These are phyloP conservation scores for Amaurobius ferox DNA, from an alignment of 2,888 invertebrate genomes.

Conservation along the genomic window DNA sequence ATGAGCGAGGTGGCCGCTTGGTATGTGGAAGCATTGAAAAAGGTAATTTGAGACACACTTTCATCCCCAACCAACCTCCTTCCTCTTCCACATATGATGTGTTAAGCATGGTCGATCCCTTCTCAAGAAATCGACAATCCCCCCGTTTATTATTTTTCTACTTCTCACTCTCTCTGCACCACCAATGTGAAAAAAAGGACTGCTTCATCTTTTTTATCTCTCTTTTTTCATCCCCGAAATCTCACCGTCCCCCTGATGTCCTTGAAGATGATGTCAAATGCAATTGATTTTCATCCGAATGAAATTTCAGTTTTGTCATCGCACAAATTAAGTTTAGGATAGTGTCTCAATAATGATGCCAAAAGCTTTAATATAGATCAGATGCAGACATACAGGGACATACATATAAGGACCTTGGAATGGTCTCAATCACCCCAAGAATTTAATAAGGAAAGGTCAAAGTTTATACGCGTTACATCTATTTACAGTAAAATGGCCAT, in stretches of 20 bases:
- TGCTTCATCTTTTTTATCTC: background rate
- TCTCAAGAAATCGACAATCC: background rate
- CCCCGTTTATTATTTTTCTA: background rate
- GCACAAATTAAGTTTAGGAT: too few relatives aligned
- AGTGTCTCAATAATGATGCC: too few relatives aligned
- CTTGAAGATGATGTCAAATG: background rate
- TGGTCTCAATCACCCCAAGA: too few relatives aligned
- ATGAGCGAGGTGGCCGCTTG: conserved; percentile 74
- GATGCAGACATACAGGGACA: too few relatives aligned
- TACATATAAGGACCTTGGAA: too few relatives aligned
- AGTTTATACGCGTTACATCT: too few relatives aligned
- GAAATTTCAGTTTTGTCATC: too few relatives aligned
- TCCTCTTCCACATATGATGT: conserved; percentile 55
- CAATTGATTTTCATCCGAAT: background rate
- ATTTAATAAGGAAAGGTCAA: too few relatives aligned
- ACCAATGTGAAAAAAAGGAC: conserved; percentile 55
- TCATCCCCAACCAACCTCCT: conserved; percentile 29
- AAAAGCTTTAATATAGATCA: too few relatives aligned
- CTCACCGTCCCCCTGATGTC: background rate
- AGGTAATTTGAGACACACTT: conserved; percentile 62
- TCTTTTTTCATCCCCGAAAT: background rate
- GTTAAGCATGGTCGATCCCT: conserved; percentile 54
- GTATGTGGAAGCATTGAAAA: conserved; percentile 74
- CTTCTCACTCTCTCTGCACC: conserved; percentile 50
- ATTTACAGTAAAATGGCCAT: too few relatives aligned